Percentiles rank a stretch among this genome's conserved stretches.
These are phyloP conservation scores for Orchesella flavescens DNA, from an alignment of 2,888 invertebrate species.

Conservation along the genomic window DNA sequence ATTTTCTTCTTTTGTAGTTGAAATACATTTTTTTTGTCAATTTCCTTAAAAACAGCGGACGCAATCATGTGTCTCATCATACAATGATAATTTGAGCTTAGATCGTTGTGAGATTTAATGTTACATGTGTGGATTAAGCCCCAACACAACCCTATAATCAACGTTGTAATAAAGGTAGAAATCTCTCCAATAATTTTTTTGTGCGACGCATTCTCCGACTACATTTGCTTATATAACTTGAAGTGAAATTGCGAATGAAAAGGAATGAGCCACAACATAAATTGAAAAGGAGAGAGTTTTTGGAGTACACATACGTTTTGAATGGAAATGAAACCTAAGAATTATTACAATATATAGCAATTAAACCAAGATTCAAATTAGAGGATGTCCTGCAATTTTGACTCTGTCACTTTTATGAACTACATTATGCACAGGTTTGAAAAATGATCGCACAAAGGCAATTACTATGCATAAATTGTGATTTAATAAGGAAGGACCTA, in stretches of 20 bases:
- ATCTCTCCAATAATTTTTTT: too few species aligned
- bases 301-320: not conserved
- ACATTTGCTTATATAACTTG: not conserved
- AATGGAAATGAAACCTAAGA: constrained; percentile 8
- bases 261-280: not conserved
- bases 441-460: too few species aligned
- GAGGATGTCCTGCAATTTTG: too few species aligned
- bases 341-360: not conserved
- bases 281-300: constrained; percentile 21
- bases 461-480: too few species aligned
- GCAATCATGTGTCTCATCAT: constrained; percentile 45
- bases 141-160: too few species aligned
- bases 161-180: too few species aligned
- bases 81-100: constrained; percentile 7
- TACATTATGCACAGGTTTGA: too few species aligned
- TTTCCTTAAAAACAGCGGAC: constrained; percentile 28
- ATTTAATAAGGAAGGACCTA: too few species aligned
- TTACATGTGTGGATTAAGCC: too few species aligned
- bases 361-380: not conserved
- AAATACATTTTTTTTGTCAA: constrained; percentile 45
- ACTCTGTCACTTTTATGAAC: too few species aligned
- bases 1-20: constrained; percentile 2
- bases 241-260: constrained; percentile 13
- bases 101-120: not conserved
- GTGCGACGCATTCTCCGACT: too few species aligned